Percentiles rank a stretch among this genome's conserved stretches.
phyloP scores from a whole-genome alignment of 2,888 invertebrate genomes.

The Aleiodes leptofemur region DNA sequence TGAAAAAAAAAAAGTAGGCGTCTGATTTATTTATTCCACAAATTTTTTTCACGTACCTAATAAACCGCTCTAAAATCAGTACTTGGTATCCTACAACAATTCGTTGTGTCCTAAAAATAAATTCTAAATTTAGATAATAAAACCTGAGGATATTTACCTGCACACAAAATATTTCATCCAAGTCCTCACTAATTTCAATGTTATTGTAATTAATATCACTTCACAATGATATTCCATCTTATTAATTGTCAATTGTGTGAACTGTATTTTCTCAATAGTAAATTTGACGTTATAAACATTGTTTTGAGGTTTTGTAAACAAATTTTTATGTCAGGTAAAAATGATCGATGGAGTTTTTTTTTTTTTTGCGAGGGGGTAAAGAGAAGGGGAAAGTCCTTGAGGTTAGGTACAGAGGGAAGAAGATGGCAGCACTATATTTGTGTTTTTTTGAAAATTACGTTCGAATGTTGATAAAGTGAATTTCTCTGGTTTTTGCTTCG shows the following conservation, averaged over 20 bases:
- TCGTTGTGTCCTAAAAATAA: constrained; percentile 73
- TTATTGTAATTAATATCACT: not conserved
- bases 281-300: constrained; percentile 3
- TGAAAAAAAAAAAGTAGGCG: constrained; percentile 4
- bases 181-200: constrained; percentile 7
- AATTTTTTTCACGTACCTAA: constrained; percentile 56
- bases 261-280: not conserved
- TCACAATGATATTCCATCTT: constrained; percentile 11
- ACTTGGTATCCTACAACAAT: constrained; percentile 47
- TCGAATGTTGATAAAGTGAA: too few species aligned
- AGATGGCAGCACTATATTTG: too few species aligned
- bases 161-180: not conserved
- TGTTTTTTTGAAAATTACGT: too few species aligned
- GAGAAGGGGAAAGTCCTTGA: not conserved
- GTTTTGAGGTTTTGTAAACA: not conserved
- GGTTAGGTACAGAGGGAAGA: constrained; percentile 9
- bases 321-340: not conserved
- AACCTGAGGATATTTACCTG: constrained; percentile 22
- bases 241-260: not conserved
- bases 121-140: constrained; percentile 66
- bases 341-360: constrained; percentile 25
- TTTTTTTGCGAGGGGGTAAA: too few species aligned
- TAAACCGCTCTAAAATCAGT: constrained; percentile 62
- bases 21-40: not conserved
- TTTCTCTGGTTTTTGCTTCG: too few species aligned